phyloP scores from a whole-genome alignment of 2,797 vertebrate species.

The Trachops cirrhosus region DNA sequence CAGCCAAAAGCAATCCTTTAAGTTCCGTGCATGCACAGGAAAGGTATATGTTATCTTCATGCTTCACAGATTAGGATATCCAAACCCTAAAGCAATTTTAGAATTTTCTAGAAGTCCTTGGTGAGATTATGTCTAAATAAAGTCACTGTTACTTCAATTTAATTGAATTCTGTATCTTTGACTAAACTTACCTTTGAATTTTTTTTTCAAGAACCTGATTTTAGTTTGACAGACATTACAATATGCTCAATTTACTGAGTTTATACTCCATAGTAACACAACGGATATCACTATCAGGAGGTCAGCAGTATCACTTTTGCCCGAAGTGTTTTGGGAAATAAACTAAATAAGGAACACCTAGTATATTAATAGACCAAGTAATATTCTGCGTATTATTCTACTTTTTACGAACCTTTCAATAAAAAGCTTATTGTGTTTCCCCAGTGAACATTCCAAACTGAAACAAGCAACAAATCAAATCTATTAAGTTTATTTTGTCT shows the following conservation, averaged over 20 bases:
- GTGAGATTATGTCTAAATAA: background rate
- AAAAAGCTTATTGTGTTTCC: background rate
- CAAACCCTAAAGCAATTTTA: slow-evolving; percentile 1
- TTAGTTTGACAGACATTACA: slow-evolving; percentile 2
- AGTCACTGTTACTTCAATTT: background rate
- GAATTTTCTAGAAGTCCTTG: background rate
- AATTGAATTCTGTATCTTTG: background rate
- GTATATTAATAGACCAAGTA: background rate
- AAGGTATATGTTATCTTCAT: background rate
- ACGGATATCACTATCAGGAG: background rate
- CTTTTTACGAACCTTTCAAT: background rate
- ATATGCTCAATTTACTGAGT: background rate
- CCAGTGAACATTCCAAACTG: background rate
- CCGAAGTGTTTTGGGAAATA: background rate
- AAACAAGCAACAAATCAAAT: background rate
- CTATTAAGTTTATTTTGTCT: background rate
- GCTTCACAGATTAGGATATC: background rate
- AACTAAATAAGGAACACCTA: background rate
- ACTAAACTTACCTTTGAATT: background rate
- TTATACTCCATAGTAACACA: background rate
- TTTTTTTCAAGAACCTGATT: slow-evolving; percentile 7
- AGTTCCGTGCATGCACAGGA: background rate
- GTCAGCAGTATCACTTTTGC: background rate
- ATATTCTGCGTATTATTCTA: slow-evolving; percentile 3
- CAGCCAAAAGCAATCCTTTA: slow-evolving; percentile 7